phyloP scores from a whole-genome alignment of 2,797 vertebrate genomes.

The Leucoraja ocellata region DNA sequence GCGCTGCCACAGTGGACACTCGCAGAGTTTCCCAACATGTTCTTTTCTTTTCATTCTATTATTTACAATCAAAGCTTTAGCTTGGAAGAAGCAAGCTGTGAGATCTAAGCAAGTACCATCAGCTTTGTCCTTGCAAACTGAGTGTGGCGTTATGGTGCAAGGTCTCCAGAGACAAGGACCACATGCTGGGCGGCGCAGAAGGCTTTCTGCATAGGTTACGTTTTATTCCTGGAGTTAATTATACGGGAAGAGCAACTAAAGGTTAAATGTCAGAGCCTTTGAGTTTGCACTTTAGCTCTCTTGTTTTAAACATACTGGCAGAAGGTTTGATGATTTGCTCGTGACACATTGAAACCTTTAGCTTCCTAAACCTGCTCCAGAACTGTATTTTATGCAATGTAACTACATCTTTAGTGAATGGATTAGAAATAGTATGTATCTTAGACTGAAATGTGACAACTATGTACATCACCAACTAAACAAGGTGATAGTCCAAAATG shows the following conservation, averaged over 20 bases:
- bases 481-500: conserved; percentile 49
- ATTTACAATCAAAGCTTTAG: conserved; percentile 63
- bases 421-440: conserved; percentile 68
- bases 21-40: conserved; percentile 64
- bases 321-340: conserved; percentile 67
- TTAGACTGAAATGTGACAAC: conserved; percentile 58
- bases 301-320: conserved; percentile 66
- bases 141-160: conserved; percentile 56
- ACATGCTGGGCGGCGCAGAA: conserved; percentile 48
- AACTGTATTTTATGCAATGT: conserved; percentile 65
- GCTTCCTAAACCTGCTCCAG: conserved; percentile 62
- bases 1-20: conserved; percentile 61
- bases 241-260: conserved; percentile 59
- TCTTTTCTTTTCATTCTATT: conserved; percentile 62
- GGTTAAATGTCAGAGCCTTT: conserved; percentile 66
- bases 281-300: conserved; percentile 53
- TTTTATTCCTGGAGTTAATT: conserved; percentile 78
- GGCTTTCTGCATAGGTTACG: conserved; percentile 60
- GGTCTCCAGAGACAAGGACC: conserved; percentile 62
- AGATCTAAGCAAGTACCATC: conserved; percentile 49
- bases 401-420: conserved; percentile 63
- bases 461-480: conserved; percentile 48
- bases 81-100: conserved; percentile 54
- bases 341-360: conserved; percentile 57
- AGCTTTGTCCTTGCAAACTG: conserved; percentile 58